Evolutionary conservation across 2,888 invertebrate species (phyloP).

Genomic region (Eupithecia vulgata): DNA sequence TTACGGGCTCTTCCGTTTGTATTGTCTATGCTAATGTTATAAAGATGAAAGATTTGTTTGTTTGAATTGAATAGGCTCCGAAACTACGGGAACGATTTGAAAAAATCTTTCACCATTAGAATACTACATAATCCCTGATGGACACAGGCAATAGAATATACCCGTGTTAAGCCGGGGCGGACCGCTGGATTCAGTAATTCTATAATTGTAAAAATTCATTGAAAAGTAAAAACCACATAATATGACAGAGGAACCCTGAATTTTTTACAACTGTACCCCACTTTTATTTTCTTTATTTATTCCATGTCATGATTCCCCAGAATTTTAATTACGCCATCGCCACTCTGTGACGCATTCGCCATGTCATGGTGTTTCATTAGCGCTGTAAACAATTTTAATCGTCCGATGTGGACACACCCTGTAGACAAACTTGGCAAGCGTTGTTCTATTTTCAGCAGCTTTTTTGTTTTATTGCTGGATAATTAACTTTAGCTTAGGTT

Average conservation of each 20-base stretch:
- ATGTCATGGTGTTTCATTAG: slow-evolving; percentile 74
- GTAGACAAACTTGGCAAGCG: slow-evolving; percentile 39
- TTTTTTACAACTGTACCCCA: background rate
- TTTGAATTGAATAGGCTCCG: too few relatives aligned
- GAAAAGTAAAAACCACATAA: too few relatives aligned
- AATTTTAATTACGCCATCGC: slow-evolving; percentile 65
- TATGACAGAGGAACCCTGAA: background rate
- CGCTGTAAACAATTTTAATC: slow-evolving; percentile 77
- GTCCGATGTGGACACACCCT: slow-evolving; percentile 66
- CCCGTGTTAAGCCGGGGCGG: too few relatives aligned
- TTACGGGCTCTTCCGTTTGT: too few relatives aligned
- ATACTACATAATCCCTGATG: too few relatives aligned
- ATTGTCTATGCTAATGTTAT: too few relatives aligned
- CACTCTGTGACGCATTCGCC: slow-evolving; percentile 51
- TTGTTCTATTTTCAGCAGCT: slow-evolving; percentile 10
- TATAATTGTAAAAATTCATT: too few relatives aligned
- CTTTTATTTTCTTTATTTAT: background rate
- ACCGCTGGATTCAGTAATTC: too few relatives aligned
- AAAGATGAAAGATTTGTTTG: too few relatives aligned
- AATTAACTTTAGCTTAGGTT: background rate
- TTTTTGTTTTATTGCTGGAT: slow-evolving; percentile 8
- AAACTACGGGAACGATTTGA: too few relatives aligned
- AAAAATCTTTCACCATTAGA: too few relatives aligned
- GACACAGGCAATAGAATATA: too few relatives aligned
- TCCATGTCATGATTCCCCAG: slow-evolving; percentile 44